Evolutionary conservation across 2,797 vertebrate species (phyloP), one percentile per base, ranked within the genome.

Genomic region (Muscicapa comitata): DNA sequence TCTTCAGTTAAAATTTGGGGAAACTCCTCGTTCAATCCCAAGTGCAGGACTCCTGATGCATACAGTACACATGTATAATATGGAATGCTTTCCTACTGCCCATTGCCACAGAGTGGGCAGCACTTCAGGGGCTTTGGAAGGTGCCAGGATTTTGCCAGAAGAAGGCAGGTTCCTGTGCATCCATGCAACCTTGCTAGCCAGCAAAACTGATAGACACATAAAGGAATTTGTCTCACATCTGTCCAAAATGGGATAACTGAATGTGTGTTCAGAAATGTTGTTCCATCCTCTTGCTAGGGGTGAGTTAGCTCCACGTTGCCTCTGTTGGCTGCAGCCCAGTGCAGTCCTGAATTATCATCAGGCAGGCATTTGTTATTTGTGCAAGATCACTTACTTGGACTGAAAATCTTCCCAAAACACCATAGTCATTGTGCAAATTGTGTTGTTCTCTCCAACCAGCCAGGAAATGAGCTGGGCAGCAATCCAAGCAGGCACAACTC

Each of bases 31-130:
- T 17, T 18, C 51, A 43, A 29, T 17, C 10, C 72, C 42, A 17
- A 7, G 25, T 24, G 57, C 61, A 87, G 55, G 57, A 48, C 21
- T 53, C 33, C 5, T 8, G 17, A 18, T 25, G 24, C 6, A 2
- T 17, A 2, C 3, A 21, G 31, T 13, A 0, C 3, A 20, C 4
- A 10, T 45, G 28, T 37, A 16, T 11, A 25, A 3, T n/a, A 28
- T 12, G 7, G 35, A 63, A 33, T 37, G 3, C 26, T 68, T 50
- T 67, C 29, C 47, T 45, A 7, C 26, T 19, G 10, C n/a, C 17
- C 2, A 0, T 6, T 47, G 33, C 51, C 55, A 62, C 25, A 40
- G 42, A 24, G 26, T 7, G 11, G 47, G 17, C 29, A 66, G 29
- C 38, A 9, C 45, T 45, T 87, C 33, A 65, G 71, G 26, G 61